Conservation (phyloP, 1,140 invertebrate genomes). For the Drosophila lowei region DNA sequence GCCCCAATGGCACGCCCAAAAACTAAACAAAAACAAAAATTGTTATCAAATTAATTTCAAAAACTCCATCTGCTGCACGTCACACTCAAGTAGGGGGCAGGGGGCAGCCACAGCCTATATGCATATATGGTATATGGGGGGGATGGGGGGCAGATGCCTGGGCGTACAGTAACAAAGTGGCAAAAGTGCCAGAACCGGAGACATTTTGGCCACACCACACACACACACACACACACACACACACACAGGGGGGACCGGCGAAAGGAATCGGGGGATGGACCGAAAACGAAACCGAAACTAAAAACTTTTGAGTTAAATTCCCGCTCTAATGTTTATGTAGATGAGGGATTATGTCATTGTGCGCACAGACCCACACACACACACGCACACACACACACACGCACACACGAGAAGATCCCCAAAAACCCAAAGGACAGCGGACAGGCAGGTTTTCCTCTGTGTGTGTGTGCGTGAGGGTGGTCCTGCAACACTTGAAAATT, state of each 20-base stretch:
- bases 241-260: background rate
- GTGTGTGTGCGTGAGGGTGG: conserved; percentile 4
- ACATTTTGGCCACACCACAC: conserved; percentile 49
- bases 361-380: conserved; percentile 44
- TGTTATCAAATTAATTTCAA: conserved; percentile 77
- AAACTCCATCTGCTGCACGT: conserved; percentile 77
- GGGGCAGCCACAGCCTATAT: background rate
- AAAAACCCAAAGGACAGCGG: conserved; percentile 25
- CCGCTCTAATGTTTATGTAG: conserved; percentile 80
- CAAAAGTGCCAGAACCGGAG: conserved; percentile 53
- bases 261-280: conserved; percentile 53
- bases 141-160: background rate
- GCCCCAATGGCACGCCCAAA: conserved; percentile 10
- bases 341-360: conserved; percentile 82
- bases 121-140: conserved; percentile 12
- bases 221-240: background rate
- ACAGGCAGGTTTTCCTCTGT: conserved; percentile 14
- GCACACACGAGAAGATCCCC: conserved; percentile 23
- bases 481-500: conserved; percentile 80
- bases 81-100: too few species aligned
- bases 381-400: conserved; percentile 16
- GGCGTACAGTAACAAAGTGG: conserved; percentile 60
- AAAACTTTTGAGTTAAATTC: conserved; percentile 82
- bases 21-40: conserved; percentile 56
- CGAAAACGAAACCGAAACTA: conserved; percentile 80